A percentile compares a stretch with the other conserved stretches of the same genome.
Conservation (phyloP, 2,113 vertebrate genomes). For the Lipotes vexillifer region DNA sequence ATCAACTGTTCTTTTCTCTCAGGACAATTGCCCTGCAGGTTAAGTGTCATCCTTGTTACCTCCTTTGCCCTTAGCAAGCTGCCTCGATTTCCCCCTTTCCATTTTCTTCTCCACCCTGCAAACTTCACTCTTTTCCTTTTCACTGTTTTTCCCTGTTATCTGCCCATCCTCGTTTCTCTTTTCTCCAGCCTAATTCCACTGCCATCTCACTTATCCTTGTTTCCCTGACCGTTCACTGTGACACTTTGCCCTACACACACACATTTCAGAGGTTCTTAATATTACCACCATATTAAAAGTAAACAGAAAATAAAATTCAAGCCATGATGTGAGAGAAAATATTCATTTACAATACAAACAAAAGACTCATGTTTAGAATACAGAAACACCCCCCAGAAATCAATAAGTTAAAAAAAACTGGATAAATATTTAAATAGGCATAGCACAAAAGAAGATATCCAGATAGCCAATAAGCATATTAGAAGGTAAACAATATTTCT, state of each 20-base stretch:
- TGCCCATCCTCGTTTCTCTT: background rate
- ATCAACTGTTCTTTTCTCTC: background rate
- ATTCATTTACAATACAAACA: background rate
- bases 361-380: background rate
- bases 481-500: background rate
- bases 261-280: background rate
- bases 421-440: background rate
- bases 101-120: background rate
- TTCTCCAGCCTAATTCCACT: background rate
- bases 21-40: background rate
- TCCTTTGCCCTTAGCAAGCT: background rate
- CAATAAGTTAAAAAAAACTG: background rate
- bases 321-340: background rate
- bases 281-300: background rate
- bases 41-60: background rate
- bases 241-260: background rate
- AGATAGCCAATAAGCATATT: background rate
- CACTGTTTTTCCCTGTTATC: fast-evolving
- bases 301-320: background rate
- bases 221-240: background rate
- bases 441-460: background rate
- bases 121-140: background rate
- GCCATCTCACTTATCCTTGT: background rate
- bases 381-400: background rate
- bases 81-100: background rate